These are phyloP conservation scores for Corythaeola cristata DNA, from an alignment of 2,113 vertebrate genomes.

Conservation along the genomic window DNA sequence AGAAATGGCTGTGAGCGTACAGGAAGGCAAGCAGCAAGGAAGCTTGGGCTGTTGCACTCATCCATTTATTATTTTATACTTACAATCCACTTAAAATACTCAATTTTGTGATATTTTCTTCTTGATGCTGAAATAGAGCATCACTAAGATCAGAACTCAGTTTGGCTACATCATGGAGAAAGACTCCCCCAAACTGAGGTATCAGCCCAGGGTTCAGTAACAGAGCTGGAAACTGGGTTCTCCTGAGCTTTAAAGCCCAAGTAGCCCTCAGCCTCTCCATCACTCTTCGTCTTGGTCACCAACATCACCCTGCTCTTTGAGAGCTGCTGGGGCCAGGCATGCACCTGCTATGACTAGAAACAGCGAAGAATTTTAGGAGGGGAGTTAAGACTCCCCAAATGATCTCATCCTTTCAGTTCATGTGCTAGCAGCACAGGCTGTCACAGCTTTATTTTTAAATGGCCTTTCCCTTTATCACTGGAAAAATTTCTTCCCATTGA, in stretches of 20 bases:
- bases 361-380: neutral
- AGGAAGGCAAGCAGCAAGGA: neutral
- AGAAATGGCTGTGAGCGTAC: neutral
- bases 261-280: neutral
- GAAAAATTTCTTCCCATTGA: slow-evolving; percentile 33
- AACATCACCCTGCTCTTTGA: neutral
- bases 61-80: neutral
- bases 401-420: slow-evolving; percentile 18
- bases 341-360: neutral
- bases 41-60: neutral
- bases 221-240: neutral
- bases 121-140: neutral
- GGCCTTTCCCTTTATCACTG: slow-evolving; percentile 31
- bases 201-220: neutral
- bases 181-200: neutral
- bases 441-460: slow-evolving; percentile 58
- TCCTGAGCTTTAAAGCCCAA: neutral
- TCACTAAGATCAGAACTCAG: neutral
- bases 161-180: neutral
- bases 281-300: neutral
- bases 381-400: neutral
- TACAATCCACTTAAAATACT: neutral
- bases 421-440: neutral
- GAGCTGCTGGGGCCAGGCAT: neutral
- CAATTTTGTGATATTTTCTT: neutral